These are phyloP conservation scores for Mobula birostris DNA, from an alignment of 2,113 vertebrate genomes.

Conservation along the genomic window DNA sequence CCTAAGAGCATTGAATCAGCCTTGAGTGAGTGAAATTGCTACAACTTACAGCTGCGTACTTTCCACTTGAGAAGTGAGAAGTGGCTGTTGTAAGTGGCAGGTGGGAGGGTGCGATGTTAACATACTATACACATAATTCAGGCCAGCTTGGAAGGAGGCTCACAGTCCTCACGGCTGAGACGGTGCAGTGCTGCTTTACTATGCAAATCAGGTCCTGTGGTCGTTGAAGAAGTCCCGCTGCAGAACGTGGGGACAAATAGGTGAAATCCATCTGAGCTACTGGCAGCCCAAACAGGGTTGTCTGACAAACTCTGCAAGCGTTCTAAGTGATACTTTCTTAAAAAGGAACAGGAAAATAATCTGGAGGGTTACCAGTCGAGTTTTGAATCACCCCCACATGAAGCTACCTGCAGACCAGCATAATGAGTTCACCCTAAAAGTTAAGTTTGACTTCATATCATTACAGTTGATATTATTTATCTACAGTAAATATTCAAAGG, in stretches of 20 bases:
- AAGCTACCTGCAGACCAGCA: no score
- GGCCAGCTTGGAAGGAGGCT: not conserved
- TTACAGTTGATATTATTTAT: no score
- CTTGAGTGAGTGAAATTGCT: not conserved
- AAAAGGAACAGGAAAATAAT: not conserved
- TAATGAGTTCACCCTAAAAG: no score
- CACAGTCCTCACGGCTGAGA: not conserved
- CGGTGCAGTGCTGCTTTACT: not conserved
- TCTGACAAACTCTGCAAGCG: not conserved
- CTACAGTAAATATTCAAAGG: no score
- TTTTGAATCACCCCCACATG: not conserved
- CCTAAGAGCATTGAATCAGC: not conserved
- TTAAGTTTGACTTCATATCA: no score
- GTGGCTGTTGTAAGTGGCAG: not conserved
- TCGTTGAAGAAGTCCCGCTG: not conserved
- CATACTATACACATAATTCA: no score
- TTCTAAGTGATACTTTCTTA: not conserved
- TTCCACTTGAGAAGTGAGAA: not conserved
- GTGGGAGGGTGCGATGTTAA: not conserved
- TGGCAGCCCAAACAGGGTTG: not conserved
- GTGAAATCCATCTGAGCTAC: not conserved
- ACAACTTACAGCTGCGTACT: not conserved
- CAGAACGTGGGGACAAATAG: not conserved
- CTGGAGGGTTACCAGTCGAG: not conserved
- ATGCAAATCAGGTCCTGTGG: not conserved